phyloP scores from a whole-genome alignment of 2,113 vertebrate species.

The Bombycilla garrulus region DNA sequence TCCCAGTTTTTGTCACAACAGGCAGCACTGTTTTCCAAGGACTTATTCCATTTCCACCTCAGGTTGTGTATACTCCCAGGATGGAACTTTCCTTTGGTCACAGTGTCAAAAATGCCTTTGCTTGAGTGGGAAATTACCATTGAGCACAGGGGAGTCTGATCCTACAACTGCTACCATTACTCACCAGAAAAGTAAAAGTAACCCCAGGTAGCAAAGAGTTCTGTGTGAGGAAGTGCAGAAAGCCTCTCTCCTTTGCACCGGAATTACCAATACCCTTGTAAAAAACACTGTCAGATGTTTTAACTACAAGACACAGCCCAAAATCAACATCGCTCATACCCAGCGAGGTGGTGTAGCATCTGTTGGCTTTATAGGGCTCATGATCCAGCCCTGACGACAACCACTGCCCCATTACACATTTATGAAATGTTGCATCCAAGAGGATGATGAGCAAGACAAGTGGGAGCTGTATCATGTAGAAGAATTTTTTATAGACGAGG shows the following conservation, averaged over 20 bases:
- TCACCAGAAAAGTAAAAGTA: neutral
- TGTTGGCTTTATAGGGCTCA: neutral
- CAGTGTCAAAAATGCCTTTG: neutral
- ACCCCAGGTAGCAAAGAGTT: neutral
- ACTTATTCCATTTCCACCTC: neutral
- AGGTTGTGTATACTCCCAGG: accelerated
- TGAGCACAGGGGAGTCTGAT: neutral
- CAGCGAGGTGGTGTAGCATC: neutral
- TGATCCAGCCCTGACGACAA: neutral
- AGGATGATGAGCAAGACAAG: neutral
- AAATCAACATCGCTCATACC: neutral
- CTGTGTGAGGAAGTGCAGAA: neutral
- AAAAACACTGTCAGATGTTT: neutral
- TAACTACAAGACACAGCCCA: neutral
- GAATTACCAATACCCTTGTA: neutral
- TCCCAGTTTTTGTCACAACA: neutral
- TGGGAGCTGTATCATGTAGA: neutral
- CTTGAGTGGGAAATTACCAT: neutral
- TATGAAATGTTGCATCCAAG: neutral
- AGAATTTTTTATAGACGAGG: no score
- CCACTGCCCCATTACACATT: neutral
- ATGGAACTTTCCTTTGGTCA: neutral
- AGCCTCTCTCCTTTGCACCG: neutral
- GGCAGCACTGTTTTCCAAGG: neutral
- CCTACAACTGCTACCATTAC: accelerated